Evolutionary conservation across 1,140 invertebrate species (phyloP).

Genomic region (Hypsibius dujardini): DNA sequence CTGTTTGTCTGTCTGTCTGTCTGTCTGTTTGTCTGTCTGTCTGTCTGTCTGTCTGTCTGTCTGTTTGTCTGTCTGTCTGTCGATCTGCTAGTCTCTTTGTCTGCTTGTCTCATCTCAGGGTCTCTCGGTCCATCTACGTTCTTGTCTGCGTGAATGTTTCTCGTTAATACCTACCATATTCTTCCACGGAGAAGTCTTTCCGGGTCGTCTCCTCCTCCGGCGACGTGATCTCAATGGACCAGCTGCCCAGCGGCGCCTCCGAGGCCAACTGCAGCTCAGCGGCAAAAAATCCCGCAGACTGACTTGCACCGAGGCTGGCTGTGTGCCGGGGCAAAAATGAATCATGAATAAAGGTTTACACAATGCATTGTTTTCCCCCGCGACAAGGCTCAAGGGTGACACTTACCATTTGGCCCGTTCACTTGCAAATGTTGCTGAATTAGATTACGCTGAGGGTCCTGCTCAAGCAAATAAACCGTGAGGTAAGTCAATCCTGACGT

Average conservation of each 20-base stretch:
- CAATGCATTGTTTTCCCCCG: not conserved
- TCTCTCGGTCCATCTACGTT: too few relatives aligned
- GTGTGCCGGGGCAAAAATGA: not conserved
- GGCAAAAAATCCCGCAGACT: not conserved
- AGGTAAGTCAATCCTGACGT: too few relatives aligned
- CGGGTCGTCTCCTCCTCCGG: slow-evolving; percentile 31
- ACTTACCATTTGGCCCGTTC: slow-evolving; percentile 5
- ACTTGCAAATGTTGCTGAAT: slow-evolving; percentile 11
- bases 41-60: too few relatives aligned
- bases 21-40: too few relatives aligned
- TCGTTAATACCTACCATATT: slow-evolving; percentile 38
- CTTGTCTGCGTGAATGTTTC: too few relatives aligned
- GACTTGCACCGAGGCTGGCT: not conserved
- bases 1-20: too few relatives aligned
- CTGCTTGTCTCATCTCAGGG: too few relatives aligned
- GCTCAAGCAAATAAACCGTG: not conserved
- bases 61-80: too few relatives aligned
- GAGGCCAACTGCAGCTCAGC: slow-evolving; percentile 36
- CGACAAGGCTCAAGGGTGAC: not conserved
- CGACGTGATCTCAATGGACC: slow-evolving; percentile 38
- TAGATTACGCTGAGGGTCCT: slow-evolving; percentile 13
- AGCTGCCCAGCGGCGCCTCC: slow-evolving; percentile 40
- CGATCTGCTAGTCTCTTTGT: too few relatives aligned
- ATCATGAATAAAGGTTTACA: not conserved
- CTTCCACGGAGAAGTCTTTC: slow-evolving; percentile 41